phyloP scores from a whole-genome alignment of 1,140 invertebrate genomes.

The Bombyx mori region ASM3026992v2 NC_085133.1:3278001-3278500 shows the following conservation, averaged over 20 bases:
- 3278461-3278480: no score
- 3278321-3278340: slow-evolving; percentile 6
- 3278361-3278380: no score
- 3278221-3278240: slow-evolving; percentile 39
- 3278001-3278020: slow-evolving; percentile 68
- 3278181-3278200: slow-evolving; percentile 19
- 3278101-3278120: slow-evolving; percentile 22
- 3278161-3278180: not conserved
- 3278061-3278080: slow-evolving; percentile 10
- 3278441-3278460: no score
- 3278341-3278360: not conserved
- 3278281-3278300: not conserved
- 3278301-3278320: slow-evolving; percentile 2
- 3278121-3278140: slow-evolving; percentile 2
- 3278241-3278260: slow-evolving; percentile 48
- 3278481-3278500: no score
- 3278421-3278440: not conserved
- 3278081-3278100: slow-evolving; percentile 59
- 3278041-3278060: slow-evolving; percentile 19
- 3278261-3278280: slow-evolving; percentile 16
- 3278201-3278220: slow-evolving; percentile 62
- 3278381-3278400: no score
- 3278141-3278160: slow-evolving; percentile 23
- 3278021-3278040: slow-evolving; percentile 33
- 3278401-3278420: slow-evolving; percentile 20